Base-by-base conservation (phyloP, 2,888 invertebrate species). In the Aelia acuminata region DNA sequence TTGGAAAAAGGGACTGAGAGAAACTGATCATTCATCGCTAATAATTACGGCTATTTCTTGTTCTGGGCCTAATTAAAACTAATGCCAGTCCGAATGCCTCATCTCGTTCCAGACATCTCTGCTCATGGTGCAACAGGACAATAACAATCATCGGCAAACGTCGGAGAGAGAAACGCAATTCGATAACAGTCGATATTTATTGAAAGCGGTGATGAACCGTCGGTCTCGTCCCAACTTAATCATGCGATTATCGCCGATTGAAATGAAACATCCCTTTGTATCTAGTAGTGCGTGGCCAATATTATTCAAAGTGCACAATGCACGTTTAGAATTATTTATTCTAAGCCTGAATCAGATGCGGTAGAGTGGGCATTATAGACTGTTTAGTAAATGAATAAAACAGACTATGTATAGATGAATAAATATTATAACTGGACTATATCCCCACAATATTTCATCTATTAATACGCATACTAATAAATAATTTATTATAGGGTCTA, bases 251-350 rank as follows among this genome's bases (percentile, higher is more conserved):
- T 70, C 31, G 63, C 20, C 22, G 20, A 35, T 35, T 31, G 63
- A 35, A 70, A 70, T 70, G 63, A 70, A 70, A 35, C 63, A 35
- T 70, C 63, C 63, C 63, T 70, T 70, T 70, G 63, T 70, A 35
- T 18, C n/a, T n/a, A 3, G 13, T 13, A 70, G 31, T 70, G 31
- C 63, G 35, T 70, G 63, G 8, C 18, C 8, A 35, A 13, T 43
- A 4, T n/a, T 18, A 15, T 70, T 57, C 57, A 57, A 26, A 57
- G 31, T 18, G 18, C 63, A 5, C 35, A 20, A 18, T 35, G 5
- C 20, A 31, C 20, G 31, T 70, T 70, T 35, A 18, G 35, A 31
- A 63, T 63, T 13, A n/a, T n/a, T n/a, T n/a, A n/a, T n/a, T n/a
- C n/a, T n/a, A n/a, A n/a, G n/a, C n/a, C n/a, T n/a, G n/a, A n/a